Conservation (phyloP, 2,797 vertebrate genomes). For the Bradypodion ventrale region DNA sequence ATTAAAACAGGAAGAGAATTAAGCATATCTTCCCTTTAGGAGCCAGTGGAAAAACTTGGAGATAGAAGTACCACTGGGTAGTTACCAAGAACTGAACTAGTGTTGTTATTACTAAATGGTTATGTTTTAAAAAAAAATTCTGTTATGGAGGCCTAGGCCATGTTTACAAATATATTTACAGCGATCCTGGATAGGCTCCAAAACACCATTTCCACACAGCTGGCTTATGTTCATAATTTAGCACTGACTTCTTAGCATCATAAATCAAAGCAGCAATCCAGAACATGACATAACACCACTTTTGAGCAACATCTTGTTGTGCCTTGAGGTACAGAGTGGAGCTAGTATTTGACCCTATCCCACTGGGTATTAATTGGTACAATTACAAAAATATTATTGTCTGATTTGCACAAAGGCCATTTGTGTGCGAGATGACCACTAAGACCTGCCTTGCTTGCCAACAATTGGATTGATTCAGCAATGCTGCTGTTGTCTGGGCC, state of each 20-base stretch:
- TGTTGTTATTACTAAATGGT: conserved; percentile 19
- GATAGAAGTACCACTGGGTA: not conserved
- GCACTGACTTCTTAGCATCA: conserved; percentile 50
- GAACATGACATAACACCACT: conserved; percentile 66
- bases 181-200: conserved; percentile 48
- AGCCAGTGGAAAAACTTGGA: conserved; percentile 21
- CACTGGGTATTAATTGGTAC: conserved; percentile 58
- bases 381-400: conserved; percentile 73
- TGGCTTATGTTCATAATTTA: conserved; percentile 52
- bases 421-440: conserved; percentile 49
- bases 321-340: conserved; percentile 49
- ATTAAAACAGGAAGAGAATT: conserved; percentile 58
- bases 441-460: conserved; percentile 42
- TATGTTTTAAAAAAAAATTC: not conserved
- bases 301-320: conserved; percentile 67
- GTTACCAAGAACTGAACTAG: conserved; percentile 34
- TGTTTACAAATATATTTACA: conserved; percentile 65
- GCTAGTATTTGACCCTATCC: conserved; percentile 49
- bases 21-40: conserved; percentile 48
- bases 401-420: conserved; percentile 52
- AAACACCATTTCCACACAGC: conserved; percentile 57
- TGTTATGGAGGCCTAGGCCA: conserved; percentile 39
- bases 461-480: conserved; percentile 55
- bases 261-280: conserved; percentile 66
- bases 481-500: conserved; percentile 40